These are phyloP conservation scores for Neopipo cinnamomea DNA, from an alignment of 2,113 vertebrate species.

Conservation along the genomic window DNA sequence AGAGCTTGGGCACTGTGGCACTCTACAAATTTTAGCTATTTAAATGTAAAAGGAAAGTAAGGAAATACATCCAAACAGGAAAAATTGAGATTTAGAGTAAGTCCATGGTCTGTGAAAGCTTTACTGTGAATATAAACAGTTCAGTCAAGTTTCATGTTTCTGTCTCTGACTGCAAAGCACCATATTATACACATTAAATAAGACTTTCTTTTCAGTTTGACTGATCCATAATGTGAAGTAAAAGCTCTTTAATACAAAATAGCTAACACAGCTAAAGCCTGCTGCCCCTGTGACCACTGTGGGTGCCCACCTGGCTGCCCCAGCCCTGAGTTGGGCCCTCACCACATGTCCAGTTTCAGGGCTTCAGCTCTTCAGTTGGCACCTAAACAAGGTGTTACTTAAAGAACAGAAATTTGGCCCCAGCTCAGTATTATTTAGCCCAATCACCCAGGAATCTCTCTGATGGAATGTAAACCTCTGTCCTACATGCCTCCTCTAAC, in stretches of 20 bases:
- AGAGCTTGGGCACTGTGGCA: too few species aligned
- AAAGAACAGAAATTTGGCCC: not conserved
- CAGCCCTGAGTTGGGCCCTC: not conserved
- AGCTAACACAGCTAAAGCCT: not conserved
- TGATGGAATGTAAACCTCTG: fast-evolving
- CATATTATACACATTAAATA: not conserved
- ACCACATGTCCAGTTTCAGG: not conserved
- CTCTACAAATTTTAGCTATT: not conserved
- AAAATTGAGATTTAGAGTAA: not conserved
- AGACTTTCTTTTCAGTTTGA: not conserved
- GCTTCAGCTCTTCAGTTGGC: too few species aligned
- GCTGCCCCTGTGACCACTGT: not conserved
- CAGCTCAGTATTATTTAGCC: not conserved
- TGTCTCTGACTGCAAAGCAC: not conserved
- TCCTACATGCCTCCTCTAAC: not conserved
- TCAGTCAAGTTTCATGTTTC: not conserved
- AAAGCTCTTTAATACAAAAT: not conserved
- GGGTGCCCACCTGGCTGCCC: not conserved
- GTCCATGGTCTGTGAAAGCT: not conserved
- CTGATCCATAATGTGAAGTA: not conserved
- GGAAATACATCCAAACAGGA: not conserved
- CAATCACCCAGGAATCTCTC: not conserved
- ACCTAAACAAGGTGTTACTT: not conserved
- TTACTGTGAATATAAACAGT: not conserved
- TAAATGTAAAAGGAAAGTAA: not conserved